Evolutionary conservation across 2,797 vertebrate species (phyloP).

Genomic region (Schizopygopsis malacanthus): DNA sequence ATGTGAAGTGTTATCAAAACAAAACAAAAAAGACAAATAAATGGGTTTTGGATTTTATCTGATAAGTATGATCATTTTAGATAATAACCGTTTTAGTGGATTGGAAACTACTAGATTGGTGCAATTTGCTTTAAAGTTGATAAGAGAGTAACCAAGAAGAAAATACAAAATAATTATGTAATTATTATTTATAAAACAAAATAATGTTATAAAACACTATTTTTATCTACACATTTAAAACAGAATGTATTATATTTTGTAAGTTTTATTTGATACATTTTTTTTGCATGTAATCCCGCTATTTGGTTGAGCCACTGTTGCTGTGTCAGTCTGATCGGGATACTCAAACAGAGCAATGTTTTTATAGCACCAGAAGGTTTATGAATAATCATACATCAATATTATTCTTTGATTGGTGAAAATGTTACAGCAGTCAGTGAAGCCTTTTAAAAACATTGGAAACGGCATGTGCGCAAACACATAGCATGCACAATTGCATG

Average conservation of each 20-base stretch:
- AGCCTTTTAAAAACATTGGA: neutral
- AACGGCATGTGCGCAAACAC: neutral
- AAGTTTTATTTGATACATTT: neutral
- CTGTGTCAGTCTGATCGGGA: neutral
- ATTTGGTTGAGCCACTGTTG: neutral
- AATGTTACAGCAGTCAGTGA: neutral
- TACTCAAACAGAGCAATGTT: neutral
- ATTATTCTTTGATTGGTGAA: neutral
- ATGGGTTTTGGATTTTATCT: neutral
- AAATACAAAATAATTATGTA: no score
- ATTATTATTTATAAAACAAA: neutral
- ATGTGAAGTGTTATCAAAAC: constrained; percentile 5
- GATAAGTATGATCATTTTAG: neutral
- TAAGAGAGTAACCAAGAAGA: neutral
- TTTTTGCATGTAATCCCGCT: neutral
- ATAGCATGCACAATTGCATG: neutral
- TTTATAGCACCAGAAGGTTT: neutral
- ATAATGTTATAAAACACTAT: neutral
- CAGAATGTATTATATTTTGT: neutral
- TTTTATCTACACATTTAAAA: neutral
- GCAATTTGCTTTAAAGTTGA: neutral
- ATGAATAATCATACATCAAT: neutral
- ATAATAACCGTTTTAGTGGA: constrained; percentile 5
- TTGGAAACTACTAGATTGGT: neutral
- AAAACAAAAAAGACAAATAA: neutral